Percentiles rank a stretch among this genome's conserved stretches.
These are phyloP conservation scores for Pipra filicauda DNA, from an alignment of 2,113 vertebrate species.

Conservation along the genomic window DNA sequence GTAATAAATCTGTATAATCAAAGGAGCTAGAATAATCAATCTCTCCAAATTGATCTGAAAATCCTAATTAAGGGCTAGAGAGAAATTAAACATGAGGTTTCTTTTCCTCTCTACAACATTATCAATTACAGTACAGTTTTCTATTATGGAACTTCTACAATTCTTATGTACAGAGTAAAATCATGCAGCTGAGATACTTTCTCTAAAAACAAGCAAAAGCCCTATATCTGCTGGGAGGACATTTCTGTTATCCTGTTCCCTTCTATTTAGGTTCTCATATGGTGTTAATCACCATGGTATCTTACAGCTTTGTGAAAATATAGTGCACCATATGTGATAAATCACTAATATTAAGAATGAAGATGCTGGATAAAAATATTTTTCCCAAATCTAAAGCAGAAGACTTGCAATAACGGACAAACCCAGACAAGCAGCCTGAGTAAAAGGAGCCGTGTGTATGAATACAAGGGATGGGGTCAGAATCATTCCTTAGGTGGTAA, in stretches of 20 bases:
- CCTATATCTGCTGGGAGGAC: not conserved
- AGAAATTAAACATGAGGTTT: not conserved
- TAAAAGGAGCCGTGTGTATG: not conserved
- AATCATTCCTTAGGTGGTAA: not conserved
- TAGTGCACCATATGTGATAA: slow-evolving; percentile 52
- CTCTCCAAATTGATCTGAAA: not conserved
- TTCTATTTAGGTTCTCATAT: slow-evolving; percentile 50
- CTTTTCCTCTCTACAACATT: not conserved
- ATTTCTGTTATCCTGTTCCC: slow-evolving; percentile 14
- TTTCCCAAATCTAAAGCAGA: not conserved
- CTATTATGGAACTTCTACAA: not conserved
- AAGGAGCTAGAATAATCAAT: slow-evolving; percentile 5
- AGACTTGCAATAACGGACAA: not conserved
- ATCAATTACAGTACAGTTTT: not conserved
- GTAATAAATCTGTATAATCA: slow-evolving; percentile 9
- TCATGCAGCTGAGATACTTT: not conserved
- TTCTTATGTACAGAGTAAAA: not conserved
- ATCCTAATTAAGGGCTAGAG: slow-evolving; percentile 10
- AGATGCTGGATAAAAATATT: slow-evolving; percentile 15
- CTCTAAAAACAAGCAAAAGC: slow-evolving; percentile 1
- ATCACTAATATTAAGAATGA: slow-evolving; percentile 60
- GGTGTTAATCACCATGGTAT: slow-evolving; percentile 63
- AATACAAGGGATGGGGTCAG: not conserved
- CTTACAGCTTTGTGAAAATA: slow-evolving; percentile 54
- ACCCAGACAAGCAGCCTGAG: not conserved